Evolutionary conservation across 2,888 invertebrate species (phyloP).

Genomic region (Thymelicus sylvestris): DNA sequence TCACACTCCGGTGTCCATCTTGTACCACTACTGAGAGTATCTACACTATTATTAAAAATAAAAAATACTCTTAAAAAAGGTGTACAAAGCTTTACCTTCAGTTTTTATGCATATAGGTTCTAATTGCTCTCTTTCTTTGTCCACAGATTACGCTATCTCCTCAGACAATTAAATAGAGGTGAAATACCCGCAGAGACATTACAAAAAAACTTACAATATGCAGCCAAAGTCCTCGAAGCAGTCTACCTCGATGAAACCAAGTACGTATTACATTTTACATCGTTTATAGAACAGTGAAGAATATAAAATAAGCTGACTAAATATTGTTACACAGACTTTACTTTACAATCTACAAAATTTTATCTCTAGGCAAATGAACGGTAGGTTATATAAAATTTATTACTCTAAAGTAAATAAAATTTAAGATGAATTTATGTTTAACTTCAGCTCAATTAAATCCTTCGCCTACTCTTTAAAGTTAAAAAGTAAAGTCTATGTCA

Average conservation of each 20-base stretch:
- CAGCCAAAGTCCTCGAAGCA: slow-evolving; percentile 95
- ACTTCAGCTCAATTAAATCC: not conserved
- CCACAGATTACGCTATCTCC: slow-evolving; percentile 94
- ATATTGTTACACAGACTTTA: not conserved
- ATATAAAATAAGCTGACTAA: not conserved
- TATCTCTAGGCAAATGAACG: not conserved
- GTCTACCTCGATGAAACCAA: slow-evolving; percentile 97
- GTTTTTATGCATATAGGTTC: not conserved
- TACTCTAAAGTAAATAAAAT: not conserved
- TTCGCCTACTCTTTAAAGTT: not conserved
- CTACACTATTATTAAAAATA: no score
- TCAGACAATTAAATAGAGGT: slow-evolving; percentile 94
- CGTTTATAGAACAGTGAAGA: not conserved
- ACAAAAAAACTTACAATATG: slow-evolving; percentile 96
- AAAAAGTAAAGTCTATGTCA: slow-evolving; percentile 10
- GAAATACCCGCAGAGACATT: slow-evolving; percentile 95
- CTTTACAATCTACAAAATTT: not conserved
- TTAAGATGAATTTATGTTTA: not conserved
- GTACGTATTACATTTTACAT: slow-evolving; percentile 84
- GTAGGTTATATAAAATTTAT: not conserved
- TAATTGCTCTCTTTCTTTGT: slow-evolving; percentile 55
- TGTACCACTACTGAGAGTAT: no score
- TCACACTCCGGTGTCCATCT: no score
- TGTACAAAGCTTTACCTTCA: no score
- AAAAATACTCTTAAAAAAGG: no score